A percentile compares a stretch with the other conserved stretches of the same genome.
Evolutionary conservation across 2,888 invertebrate genomes (phyloP).

Genomic region (Microplitis manilae): DNA sequence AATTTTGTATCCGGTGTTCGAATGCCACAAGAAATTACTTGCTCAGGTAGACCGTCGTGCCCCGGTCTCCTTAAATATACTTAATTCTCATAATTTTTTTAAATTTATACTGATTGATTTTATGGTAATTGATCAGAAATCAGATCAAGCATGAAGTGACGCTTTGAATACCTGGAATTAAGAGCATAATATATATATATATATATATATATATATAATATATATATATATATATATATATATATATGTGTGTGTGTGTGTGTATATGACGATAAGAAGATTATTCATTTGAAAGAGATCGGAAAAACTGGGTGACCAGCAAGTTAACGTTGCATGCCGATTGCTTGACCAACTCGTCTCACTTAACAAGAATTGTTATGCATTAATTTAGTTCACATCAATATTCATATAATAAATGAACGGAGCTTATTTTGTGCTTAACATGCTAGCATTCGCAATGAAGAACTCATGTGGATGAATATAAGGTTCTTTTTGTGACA

Average conservation of each 20-base stretch:
- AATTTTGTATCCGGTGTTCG: too few species aligned
- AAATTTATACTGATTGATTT: slow-evolving; percentile 56
- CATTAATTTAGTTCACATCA: slow-evolving; percentile 60
- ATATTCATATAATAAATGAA: slow-evolving; percentile 58
- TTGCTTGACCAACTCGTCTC: slow-evolving; percentile 32
- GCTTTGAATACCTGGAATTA: slow-evolving; percentile 32
- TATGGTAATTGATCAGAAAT: slow-evolving; percentile 64
- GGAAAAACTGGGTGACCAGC: slow-evolving; percentile 48
- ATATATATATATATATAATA: slow-evolving; percentile 7
- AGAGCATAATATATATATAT: slow-evolving; percentile 45
- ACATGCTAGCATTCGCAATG: not conserved
- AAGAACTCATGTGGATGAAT: slow-evolving; percentile 13
- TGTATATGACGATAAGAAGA: slow-evolving; percentile 5
- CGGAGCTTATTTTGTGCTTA: not conserved
- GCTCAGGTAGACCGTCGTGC: too few species aligned
- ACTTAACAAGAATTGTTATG: slow-evolving; percentile 50
- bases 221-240: slow-evolving; percentile 31
- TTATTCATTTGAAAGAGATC: slow-evolving; percentile 15
- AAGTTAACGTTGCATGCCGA: slow-evolving; percentile 49
- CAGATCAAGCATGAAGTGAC: slow-evolving; percentile 17
- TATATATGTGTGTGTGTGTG: not conserved
- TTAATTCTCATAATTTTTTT: slow-evolving; percentile 6
- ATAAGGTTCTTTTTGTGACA: not conserved
- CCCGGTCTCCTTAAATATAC: too few species aligned
- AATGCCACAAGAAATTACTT: too few species aligned